Base-by-base conservation (phyloP, 1,140 invertebrate species). In the Brachionus koreanus region DNA sequence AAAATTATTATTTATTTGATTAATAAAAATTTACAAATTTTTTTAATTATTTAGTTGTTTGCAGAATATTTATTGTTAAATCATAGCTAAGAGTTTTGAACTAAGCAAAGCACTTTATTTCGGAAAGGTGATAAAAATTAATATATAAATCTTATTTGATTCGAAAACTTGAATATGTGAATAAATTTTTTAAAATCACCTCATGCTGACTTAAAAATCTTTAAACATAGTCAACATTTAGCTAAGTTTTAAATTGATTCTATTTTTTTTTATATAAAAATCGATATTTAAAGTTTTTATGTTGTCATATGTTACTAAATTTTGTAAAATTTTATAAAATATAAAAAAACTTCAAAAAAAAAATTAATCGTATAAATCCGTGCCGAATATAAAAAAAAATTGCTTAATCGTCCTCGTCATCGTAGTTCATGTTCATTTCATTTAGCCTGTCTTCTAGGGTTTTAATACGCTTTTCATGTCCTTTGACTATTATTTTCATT, bases 401-500 rank as follows among this genome's bases (percentile, higher is more conserved):
- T 74, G n/a, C 19, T 46, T 77, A 57, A 16, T 79, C 76, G 46
- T 79, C 76, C 16, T 79, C 76, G 16, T 79, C 49, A 35, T 65
- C 76, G 49, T 79, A 79, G 33, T 79, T 79, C 35, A 79, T 65
- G n/a, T 79, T 65, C 33, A 61, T 42, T 42, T 79, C 76, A 35
- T 37, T 79, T 16, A 79, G 39, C 33, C 39, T 79, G 37, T 79
- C 76, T 83, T 89, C 88, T 82, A 89, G 84, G 7, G 85, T 84
- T 85, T 88, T 88, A 83, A 89, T 89, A 76, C 88, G 84, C 67
- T 87, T 85, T 83, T 89, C 88, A 83, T 89, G 88, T 49, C 87
- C 88, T 84, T 88, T 88, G 13, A 88, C 86, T 82, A 89, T 89
- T 77, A 89, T 87, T 86, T 88, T 88, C 84, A 89, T 84, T 85